Evolutionary conservation across 2,888 invertebrate genomes (phyloP).

Genomic region (Aporophyla lueneburgensis): DNA sequence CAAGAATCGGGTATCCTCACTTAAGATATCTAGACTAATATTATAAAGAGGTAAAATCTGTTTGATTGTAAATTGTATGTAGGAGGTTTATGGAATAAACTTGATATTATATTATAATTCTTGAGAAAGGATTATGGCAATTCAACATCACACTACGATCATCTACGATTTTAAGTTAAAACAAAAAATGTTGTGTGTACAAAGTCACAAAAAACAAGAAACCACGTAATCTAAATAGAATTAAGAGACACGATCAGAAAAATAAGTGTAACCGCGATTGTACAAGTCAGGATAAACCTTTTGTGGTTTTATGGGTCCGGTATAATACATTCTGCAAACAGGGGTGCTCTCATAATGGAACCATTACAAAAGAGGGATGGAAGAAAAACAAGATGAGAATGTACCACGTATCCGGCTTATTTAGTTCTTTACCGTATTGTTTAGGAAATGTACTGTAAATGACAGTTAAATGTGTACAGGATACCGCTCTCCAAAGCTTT

Average conservation of each 20-base stretch:
- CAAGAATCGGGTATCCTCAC: not conserved
- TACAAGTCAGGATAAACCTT: conserved; percentile 69
- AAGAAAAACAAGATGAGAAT: conserved; percentile 73
- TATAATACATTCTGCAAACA: conserved; percentile 77
- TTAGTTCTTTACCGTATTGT: conserved; percentile 54
- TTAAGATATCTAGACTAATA: no score
- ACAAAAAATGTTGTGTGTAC: no score
- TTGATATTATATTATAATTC: no score
- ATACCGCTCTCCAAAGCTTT: conserved; percentile 6
- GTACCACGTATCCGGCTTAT: conserved; percentile 61
- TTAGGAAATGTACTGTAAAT: conserved; percentile 39
- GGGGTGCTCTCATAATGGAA: conserved; percentile 76
- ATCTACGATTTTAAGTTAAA: no score
- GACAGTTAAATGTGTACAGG: conserved; percentile 39
- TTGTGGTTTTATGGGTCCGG: conserved; percentile 72
- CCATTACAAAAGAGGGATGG: conserved; percentile 72
- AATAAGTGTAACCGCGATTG: conserved; percentile 54
- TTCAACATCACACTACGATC: no score
- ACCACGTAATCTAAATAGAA: conserved; percentile 39
- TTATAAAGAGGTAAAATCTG: no score
- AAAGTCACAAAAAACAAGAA: conserved; percentile 8
- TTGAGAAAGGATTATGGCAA: no score
- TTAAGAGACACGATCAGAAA: conserved; percentile 48
- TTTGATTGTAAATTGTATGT: no score
- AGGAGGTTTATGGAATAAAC: no score